Percentiles rank a stretch among this genome's conserved stretches.
These are phyloP conservation scores for Leucophenga montana DNA, from an alignment of 2,888 invertebrate species.

Conservation along the genomic window DNA sequence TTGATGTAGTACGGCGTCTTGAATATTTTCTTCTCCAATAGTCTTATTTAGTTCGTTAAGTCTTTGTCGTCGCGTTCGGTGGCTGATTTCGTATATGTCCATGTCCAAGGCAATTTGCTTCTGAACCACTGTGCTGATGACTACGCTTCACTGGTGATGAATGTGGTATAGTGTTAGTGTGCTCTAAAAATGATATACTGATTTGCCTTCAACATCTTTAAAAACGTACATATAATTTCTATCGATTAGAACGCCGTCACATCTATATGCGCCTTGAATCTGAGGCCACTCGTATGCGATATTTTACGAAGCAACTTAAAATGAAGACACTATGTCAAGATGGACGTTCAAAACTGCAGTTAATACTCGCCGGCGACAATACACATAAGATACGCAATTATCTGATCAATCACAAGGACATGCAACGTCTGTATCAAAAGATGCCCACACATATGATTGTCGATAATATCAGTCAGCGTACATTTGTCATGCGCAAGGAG, in stretches of 20 bases:
- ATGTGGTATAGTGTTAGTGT: too few relatives aligned
- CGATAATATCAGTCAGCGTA: conserved; percentile 71
- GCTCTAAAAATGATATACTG: too few relatives aligned
- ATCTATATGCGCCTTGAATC: conserved; percentile 60
- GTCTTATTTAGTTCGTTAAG: too few relatives aligned
- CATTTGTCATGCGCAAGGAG: conserved; percentile 71
- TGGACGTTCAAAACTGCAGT: conserved; percentile 65
- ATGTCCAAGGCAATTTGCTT: too few relatives aligned
- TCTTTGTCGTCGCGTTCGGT: too few relatives aligned
- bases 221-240: too few relatives aligned
- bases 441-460: conserved; percentile 69
- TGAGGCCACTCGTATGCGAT: conserved; percentile 57
- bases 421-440: conserved; percentile 68
- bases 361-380: conserved; percentile 58
- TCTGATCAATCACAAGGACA: conserved; percentile 66
- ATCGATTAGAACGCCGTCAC: conserved; percentile 55
- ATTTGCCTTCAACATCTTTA: too few relatives aligned
- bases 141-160: too few relatives aligned
- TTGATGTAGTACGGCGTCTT: too few relatives aligned
- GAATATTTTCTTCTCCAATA: too few relatives aligned
- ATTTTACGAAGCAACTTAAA: conserved; percentile 48
- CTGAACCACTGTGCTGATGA: too few relatives aligned
- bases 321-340: conserved; percentile 66
- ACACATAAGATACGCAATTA: conserved; percentile 64
- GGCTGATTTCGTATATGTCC: too few relatives aligned